Base-by-base conservation (phyloP, 37 sponge, comb jelly and placozoan genomes). In the Mnemiopsis leidyi region DNA sequence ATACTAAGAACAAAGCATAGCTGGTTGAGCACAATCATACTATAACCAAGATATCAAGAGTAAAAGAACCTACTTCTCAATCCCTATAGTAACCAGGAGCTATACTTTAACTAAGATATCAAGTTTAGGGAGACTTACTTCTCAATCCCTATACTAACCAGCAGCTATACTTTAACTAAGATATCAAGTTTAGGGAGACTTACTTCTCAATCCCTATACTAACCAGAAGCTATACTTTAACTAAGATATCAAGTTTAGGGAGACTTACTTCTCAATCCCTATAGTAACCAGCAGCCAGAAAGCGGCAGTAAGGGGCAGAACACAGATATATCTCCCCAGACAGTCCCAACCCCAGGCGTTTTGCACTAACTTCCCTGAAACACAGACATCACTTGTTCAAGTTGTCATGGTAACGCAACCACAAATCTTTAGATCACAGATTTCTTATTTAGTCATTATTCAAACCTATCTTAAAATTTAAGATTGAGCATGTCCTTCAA, bases 211-310 rank as follows among this genome's bases (percentile, higher is more conserved):
- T 23, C 0, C 3, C 61, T 25, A 85, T 85, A 25, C 61, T 85
- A 61, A 85, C 23, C 0, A 13, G n/a, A 0, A 85, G 90, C 90
- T 61, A n/a, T n/a, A n/a, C n/a, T n/a, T n/a, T n/a, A n/a, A n/a
- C n/a, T n/a, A n/a, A n/a, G n/a, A n/a, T n/a, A n/a, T n/a, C n/a
- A n/a, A n/a, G n/a, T n/a, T n/a, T n/a, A n/a, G n/a, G n/a, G n/a
- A 73, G 1, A 85, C 90, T 85, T 2, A 85, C 90, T 40, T 85
- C 90, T 85, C 90, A 38, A 85, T 23, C 0, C 3, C 61, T 25
- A 85, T 85, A 25, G 90, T 85, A 61, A 85, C 23, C 0, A 13
- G n/a, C 0, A 85, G 90, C 90, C 90, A 85, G 90, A 85, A 85
- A 16, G 39, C 40, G 25, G 38, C 32, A 1, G 61, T 85, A 37